Percentiles rank a stretch among this genome's conserved stretches.
phyloP scores from a whole-genome alignment of 2,797 vertebrate species.

The Cynodonichthys magdalenae region DNA sequence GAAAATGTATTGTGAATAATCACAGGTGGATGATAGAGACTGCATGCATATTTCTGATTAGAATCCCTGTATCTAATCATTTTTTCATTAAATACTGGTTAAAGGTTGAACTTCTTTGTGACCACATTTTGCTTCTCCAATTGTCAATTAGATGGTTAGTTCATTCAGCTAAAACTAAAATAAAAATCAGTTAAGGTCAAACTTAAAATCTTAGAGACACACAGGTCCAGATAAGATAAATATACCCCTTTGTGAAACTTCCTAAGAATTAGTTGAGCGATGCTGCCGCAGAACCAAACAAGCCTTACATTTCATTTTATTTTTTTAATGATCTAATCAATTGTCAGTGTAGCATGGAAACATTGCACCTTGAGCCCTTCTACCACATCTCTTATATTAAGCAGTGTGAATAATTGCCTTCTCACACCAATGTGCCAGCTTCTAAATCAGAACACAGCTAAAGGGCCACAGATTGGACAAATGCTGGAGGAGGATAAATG shows the following conservation, averaged over 20 bases:
- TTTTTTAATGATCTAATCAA: conserved; percentile 31
- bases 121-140: neutral
- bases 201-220: conserved; percentile 1
- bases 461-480: conserved; percentile 47
- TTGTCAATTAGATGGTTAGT: neutral
- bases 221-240: neutral
- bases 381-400: conserved; percentile 52
- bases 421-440: conserved; percentile 38
- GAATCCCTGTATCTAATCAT: too few relatives aligned
- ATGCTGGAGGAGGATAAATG: conserved; percentile 39
- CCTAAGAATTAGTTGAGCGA: too few relatives aligned
- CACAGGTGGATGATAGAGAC: neutral
- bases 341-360: conserved; percentile 37
- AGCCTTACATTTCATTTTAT: neutral
- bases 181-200: conserved; percentile 2
- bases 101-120: too few relatives aligned
- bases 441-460: conserved; percentile 53
- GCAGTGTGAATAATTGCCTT: conserved; percentile 63
- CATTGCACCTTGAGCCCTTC: conserved; percentile 52
- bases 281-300: neutral
- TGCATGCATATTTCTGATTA: neutral
- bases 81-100: neutral
- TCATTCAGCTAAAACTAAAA: neutral
- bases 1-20: neutral
- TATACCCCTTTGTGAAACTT: too few relatives aligned